Evolutionary conservation across 1,140 invertebrate genomes (phyloP).

Genomic region (Thaumatotibia leucotreta): DNA sequence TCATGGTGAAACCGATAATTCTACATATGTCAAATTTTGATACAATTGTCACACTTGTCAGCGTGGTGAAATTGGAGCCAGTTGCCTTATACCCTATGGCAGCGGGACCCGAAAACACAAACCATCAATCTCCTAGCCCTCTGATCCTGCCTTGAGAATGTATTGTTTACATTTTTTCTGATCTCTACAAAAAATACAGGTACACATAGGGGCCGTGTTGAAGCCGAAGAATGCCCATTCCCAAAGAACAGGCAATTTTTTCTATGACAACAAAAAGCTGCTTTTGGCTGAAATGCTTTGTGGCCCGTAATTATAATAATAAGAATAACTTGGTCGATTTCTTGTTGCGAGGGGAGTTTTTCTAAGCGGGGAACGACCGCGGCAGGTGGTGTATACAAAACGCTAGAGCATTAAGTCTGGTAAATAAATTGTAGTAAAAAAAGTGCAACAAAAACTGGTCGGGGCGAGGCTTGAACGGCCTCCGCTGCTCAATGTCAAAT

Average conservation of each 20-base stretch:
- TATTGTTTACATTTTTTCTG: conserved; percentile 71
- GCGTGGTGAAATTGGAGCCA: too few relatives aligned
- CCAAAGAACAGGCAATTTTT: conserved; percentile 61
- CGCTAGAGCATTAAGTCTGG: conserved; percentile 31
- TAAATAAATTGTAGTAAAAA: conserved; percentile 63
- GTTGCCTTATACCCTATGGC: conserved; percentile 26
- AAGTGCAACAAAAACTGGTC: conserved; percentile 60
- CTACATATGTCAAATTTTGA: too few relatives aligned
- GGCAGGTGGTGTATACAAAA: conserved; percentile 68
- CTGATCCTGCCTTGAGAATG: conserved; percentile 28
- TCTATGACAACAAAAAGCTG: conserved; percentile 48
- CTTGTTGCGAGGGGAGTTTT: conserved; percentile 68
- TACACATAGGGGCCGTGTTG: conserved; percentile 44
- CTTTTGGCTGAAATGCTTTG: conserved; percentile 60
- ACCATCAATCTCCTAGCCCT: conserved; percentile 31
- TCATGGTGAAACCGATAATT: too few relatives aligned
- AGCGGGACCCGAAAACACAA: conserved; percentile 22
- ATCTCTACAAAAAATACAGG: conserved; percentile 39
- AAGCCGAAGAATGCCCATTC: conserved; percentile 51
- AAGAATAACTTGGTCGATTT: conserved; percentile 71
- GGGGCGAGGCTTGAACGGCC: conserved; percentile 30
- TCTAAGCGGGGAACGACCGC: conserved; percentile 68
- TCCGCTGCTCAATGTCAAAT: conserved; percentile 53
- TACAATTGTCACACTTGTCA: too few relatives aligned
- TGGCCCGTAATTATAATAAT: conserved; percentile 66